phyloP scores from a whole-genome alignment of 2,113 vertebrate genomes.

The Otolemur garnettii region DNA sequence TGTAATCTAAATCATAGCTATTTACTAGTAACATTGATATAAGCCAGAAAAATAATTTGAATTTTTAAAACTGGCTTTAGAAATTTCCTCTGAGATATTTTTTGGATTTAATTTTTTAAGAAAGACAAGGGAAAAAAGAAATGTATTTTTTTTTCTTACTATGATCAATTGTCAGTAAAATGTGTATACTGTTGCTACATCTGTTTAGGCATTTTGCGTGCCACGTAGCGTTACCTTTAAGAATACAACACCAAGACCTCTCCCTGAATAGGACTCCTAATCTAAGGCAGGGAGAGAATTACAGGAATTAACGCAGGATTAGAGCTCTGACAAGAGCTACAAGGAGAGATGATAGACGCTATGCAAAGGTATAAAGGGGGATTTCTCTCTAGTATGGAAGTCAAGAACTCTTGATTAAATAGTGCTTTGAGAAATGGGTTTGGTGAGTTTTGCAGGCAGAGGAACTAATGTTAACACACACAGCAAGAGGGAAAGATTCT shows the following conservation, averaged over 20 bases:
- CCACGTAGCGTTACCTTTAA: background rate
- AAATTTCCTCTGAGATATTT: constrained; percentile 42
- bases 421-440: background rate
- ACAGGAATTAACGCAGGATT: background rate
- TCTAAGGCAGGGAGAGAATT: background rate
- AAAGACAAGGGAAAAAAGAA: background rate
- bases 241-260: background rate
- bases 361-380: background rate
- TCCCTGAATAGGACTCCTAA: background rate
- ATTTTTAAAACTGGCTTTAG: constrained; percentile 48
- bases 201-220: background rate
- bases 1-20: constrained; percentile 68
- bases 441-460: background rate
- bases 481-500: background rate
- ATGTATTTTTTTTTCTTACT: background rate
- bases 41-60: constrained; percentile 69
- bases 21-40: constrained; percentile 75
- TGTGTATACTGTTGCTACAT: background rate
- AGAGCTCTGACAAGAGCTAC: background rate
- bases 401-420: constrained; percentile 11
- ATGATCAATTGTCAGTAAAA: background rate
- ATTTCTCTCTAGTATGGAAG: background rate
- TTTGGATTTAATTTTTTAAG: constrained; percentile 3
- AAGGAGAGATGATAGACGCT: background rate
- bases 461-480: background rate